These are phyloP conservation scores for Xiphorhynchus elegans DNA, from an alignment of 2,113 vertebrate genomes.

Conservation along the genomic window DNA sequence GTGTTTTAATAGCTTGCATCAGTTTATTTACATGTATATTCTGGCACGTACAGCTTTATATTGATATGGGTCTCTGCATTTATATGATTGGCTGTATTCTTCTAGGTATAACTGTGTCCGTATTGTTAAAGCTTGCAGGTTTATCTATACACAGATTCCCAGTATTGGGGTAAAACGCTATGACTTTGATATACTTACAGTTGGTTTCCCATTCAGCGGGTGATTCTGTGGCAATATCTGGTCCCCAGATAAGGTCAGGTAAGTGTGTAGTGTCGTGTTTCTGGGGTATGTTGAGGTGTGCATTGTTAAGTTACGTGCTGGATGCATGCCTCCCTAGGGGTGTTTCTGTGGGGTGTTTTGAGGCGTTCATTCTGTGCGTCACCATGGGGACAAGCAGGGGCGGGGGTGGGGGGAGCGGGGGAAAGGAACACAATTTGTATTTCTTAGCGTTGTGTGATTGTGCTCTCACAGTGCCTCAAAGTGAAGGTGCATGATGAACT, in stretches of 20 bases:
- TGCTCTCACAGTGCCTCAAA: background rate
- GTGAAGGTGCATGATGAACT: background rate
- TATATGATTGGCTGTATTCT: background rate
- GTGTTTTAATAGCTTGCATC: background rate
- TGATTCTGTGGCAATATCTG: background rate
- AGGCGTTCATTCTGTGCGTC: background rate
- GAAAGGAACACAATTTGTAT: background rate
- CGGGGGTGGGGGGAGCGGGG: too few relatives aligned
- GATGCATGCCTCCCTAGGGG: background rate
- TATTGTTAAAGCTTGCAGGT: background rate
- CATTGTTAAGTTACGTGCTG: background rate
- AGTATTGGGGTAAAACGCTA: background rate
- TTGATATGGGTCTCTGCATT: background rate
- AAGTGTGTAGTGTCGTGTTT: background rate
- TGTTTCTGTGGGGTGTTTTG: slow-evolving; percentile 1
- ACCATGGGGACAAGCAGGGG: background rate
- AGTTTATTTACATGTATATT: background rate
- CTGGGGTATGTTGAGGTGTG: background rate
- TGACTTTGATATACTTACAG: background rate
- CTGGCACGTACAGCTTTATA: background rate
- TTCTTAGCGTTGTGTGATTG: background rate
- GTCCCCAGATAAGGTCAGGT: background rate
- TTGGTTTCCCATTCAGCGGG: background rate
- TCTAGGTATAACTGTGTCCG: background rate
- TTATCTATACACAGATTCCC: background rate